A percentile compares a stretch with the other conserved stretches of the same genome.
Conservation (phyloP, 2,113 vertebrate species). For the Peromyscus californicus region DNA sequence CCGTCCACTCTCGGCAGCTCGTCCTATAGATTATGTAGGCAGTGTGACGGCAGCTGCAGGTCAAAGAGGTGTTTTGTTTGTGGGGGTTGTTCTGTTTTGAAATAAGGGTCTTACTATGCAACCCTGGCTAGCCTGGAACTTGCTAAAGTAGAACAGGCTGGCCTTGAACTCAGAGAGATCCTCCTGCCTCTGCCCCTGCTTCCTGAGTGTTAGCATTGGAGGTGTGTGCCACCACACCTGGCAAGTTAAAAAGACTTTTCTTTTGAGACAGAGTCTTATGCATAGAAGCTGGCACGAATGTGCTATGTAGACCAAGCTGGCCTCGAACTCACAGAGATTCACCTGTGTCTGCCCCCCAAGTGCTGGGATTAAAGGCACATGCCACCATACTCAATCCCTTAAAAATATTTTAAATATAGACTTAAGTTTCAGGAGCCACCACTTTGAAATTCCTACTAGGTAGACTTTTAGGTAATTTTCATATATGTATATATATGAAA, state of each 20-base stretch:
- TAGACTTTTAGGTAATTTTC: neutral
- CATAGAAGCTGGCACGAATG: neutral
- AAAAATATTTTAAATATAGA: conserved; percentile 13
- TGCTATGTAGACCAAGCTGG: neutral
- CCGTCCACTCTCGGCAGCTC: no score
- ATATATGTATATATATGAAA: neutral
- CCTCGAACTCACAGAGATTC: neutral
- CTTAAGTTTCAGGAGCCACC: neutral
- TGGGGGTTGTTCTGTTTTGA: neutral
- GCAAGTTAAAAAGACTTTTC: neutral
- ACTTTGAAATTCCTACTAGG: neutral
- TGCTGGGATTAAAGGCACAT: neutral
- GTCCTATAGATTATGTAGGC: neutral
- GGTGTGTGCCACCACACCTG: neutral
- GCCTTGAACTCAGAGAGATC: neutral
- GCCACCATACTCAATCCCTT: neutral
- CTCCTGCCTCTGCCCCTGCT: neutral
- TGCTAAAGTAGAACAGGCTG: neutral
- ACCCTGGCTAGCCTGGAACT: neutral
- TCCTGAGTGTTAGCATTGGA: neutral
- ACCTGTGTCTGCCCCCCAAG: neutral
- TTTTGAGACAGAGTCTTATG: neutral
- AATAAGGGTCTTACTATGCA: neutral
- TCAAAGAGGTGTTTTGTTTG: neutral
- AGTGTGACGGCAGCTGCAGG: neutral